Evolutionary conservation across 2,113 vertebrate species (phyloP).

Genomic region (Arothron firmamentum): DNA sequence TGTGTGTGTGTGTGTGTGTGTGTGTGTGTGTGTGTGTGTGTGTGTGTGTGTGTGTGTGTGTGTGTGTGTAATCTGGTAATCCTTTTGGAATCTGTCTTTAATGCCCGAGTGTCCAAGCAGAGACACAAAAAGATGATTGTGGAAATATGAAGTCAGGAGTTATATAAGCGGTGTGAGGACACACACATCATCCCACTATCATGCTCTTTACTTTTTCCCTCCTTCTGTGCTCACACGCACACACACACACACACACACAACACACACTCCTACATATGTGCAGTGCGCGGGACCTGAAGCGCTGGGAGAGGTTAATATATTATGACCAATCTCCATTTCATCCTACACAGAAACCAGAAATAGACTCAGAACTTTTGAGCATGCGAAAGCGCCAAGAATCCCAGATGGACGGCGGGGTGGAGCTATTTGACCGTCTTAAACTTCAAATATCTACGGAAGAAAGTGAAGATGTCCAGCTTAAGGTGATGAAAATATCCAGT

Average conservation of each 20-base stretch:
- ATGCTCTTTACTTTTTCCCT: slow-evolving; percentile 1
- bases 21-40: no score
- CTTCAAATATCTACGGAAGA: no score
- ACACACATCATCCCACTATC: slow-evolving; percentile 28
- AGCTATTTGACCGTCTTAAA: no score
- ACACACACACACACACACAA: slow-evolving; percentile 27
- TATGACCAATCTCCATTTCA: slow-evolving; percentile 34
- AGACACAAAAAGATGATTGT: slow-evolving; percentile 15
- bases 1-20: no score
- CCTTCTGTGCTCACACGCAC: slow-evolving; percentile 18
- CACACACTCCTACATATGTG: slow-evolving; percentile 43
- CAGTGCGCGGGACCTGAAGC: slow-evolving; percentile 31
- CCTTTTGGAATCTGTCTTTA: slow-evolving; percentile 42
- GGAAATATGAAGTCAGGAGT: slow-evolving; percentile 41
- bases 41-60: no score
- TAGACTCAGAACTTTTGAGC: slow-evolving; percentile 27
- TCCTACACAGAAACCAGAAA: slow-evolving; percentile 49
- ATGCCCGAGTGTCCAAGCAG: slow-evolving; percentile 5
- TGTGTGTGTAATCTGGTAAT: slow-evolving; percentile 29
- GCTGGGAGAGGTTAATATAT: slow-evolving; percentile 45
- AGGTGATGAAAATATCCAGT: no score
- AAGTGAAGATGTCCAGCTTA: no score
- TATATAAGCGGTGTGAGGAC: slow-evolving; percentile 50
- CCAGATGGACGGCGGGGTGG: background rate
- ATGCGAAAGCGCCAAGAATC: slow-evolving; percentile 8